These are phyloP conservation scores for Scaptomyza caliginosa DNA, from an alignment of 2,888 invertebrate genomes.

Conservation along the genomic window DNA sequence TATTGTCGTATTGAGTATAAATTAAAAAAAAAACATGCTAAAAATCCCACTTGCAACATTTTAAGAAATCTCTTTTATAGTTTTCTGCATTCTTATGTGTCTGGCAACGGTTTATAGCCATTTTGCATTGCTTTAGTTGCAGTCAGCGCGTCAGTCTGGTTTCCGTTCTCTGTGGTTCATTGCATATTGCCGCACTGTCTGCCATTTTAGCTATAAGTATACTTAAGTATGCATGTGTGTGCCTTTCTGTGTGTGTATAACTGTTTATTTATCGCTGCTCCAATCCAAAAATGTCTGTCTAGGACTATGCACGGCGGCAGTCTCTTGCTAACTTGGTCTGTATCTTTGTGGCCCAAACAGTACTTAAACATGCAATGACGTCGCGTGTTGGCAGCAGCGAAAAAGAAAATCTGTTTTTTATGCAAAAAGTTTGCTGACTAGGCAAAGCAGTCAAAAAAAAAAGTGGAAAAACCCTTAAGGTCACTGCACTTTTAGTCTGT, in stretches of 20 bases:
- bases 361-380: constrained; percentile 64
- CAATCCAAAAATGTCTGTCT: constrained; percentile 38
- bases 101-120: not conserved
- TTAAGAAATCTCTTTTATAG: not conserved
- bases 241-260: not conserved
- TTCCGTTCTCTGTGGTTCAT: constrained; percentile 63
- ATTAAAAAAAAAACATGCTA: not conserved
- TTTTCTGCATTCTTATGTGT: not conserved
- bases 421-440: constrained; percentile 67
- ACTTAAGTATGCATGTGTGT: constrained; percentile 29
- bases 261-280: constrained; percentile 61
- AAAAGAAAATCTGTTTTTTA: constrained; percentile 49
- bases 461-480: constrained; percentile 70
- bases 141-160: constrained; percentile 45
- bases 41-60: not conserved
- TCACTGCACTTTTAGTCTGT: constrained; percentile 67
- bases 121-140: constrained; percentile 9
- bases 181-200: constrained; percentile 79
- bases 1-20: not conserved
- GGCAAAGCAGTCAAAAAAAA: constrained; percentile 48
- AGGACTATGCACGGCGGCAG: constrained; percentile 18
- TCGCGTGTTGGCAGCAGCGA: constrained; percentile 54
- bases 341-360: constrained; percentile 27
- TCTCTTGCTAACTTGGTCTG: constrained; percentile 7
- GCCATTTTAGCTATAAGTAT: constrained; percentile 55